These are phyloP conservation scores for Aphidius colemani DNA, from an alignment of 2,888 invertebrate genomes.

Conservation along the genomic window DNA sequence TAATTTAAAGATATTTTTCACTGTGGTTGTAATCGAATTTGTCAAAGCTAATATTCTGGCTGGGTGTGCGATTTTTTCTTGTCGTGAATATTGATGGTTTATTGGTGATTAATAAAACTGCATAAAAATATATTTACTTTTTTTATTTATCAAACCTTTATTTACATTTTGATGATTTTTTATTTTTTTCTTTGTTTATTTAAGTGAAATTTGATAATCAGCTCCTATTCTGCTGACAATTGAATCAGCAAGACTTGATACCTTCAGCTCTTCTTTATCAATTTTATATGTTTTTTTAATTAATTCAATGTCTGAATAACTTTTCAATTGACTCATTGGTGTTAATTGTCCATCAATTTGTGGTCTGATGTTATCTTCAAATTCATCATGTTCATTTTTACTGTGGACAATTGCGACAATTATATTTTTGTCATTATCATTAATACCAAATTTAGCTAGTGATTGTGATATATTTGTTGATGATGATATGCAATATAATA, in stretches of 20 bases:
- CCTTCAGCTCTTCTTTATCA: conserved; percentile 60
- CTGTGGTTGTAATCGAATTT: conserved; percentile 17
- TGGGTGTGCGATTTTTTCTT: conserved; percentile 26
- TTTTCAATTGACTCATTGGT: conserved; percentile 61
- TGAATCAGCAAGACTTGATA: conserved; percentile 63
- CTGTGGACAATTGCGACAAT: conserved; percentile 60
- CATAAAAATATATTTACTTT: conserved; percentile 22
- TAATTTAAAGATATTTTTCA: conserved; percentile 10
- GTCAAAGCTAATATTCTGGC: conserved; percentile 28
- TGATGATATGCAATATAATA: conserved; percentile 71
- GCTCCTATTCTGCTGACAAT: conserved; percentile 71
- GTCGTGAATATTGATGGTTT: conserved; percentile 31
- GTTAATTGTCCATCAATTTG: conserved; percentile 65
- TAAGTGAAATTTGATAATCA: conserved; percentile 64
- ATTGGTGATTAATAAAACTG: conserved; percentile 35
- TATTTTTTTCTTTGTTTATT: conserved; percentile 28
- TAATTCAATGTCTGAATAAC: conserved; percentile 61
- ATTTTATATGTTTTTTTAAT: conserved; percentile 70
- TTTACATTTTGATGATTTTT: background rate
- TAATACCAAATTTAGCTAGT: conserved; percentile 69
- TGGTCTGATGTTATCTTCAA: conserved; percentile 55
- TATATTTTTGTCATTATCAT: conserved; percentile 60
- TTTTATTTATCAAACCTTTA: conserved; percentile 7
- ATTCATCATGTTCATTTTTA: conserved; percentile 40
- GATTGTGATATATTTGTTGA: conserved; percentile 74